Conservation (phyloP, 2,797 vertebrate species). For the Spizella passerina region DNA sequence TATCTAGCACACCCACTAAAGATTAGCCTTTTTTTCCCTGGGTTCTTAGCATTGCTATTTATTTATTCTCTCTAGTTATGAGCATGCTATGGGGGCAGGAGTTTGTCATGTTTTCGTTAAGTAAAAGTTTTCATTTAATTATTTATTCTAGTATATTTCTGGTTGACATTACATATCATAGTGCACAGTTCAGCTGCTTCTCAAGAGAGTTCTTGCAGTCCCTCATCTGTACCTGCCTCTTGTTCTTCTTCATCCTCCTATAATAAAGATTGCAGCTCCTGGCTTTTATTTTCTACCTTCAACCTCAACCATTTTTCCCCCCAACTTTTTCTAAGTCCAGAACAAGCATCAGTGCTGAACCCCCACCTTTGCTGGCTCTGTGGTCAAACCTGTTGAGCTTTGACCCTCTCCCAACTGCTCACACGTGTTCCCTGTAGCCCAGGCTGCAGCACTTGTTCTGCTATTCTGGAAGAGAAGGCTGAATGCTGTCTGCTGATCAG, state of each 20-base stretch:
- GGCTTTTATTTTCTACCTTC: not conserved
- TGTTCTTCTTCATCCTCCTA: not conserved
- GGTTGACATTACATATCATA: not conserved
- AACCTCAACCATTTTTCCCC: not conserved
- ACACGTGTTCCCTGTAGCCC: rapidly evolving
- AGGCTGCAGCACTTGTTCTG: not conserved
- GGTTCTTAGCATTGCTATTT: not conserved
- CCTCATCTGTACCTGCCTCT: not conserved
- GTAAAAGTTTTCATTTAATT: not conserved
- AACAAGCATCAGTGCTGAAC: not conserved
- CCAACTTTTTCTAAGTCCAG: not conserved
- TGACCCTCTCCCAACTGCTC: not conserved
- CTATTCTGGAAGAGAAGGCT: not conserved
- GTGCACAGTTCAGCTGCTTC: not conserved
- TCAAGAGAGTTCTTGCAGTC: not conserved
- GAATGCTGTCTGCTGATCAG: not conserved
- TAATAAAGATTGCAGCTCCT: not conserved
- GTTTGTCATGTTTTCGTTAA: not conserved
- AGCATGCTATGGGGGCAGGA: not conserved
- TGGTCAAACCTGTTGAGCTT: not conserved
- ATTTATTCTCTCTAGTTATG: not conserved
- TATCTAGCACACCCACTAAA: not conserved
- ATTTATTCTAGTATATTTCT: not conserved
- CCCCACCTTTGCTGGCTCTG: not conserved
- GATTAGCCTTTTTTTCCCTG: not conserved